Evolutionary conservation across 2,113 vertebrate genomes (phyloP), one percentile per base, ranked within the genome.

Genomic region (Etheostoma spectabile): DNA sequence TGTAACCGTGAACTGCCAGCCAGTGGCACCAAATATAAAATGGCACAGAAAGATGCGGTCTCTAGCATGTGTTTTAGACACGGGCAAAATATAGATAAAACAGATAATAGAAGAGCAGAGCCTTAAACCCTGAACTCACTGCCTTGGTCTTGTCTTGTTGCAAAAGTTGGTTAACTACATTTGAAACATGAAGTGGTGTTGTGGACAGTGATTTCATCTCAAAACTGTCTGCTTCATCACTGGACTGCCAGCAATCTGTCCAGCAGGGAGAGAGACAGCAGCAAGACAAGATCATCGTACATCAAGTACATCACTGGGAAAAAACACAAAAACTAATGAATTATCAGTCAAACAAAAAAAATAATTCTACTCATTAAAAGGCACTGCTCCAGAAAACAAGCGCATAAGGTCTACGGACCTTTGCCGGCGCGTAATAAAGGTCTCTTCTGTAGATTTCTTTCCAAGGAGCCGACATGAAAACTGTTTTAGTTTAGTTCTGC

Each of bases 1-100:
- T 85, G 53, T 60, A 52, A 72, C 71, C 68, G 8, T 35, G 68
- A 85, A 90, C 80, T 62, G 80, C 65, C 77, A 81, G 73, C 64
- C 69, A 80, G 56, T 76, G 79, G 76, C 78, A 85, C 77, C n/a
- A 45, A 45, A 64, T 82, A 24, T 70, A 38, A 67, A 85, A 74
- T 22, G 64, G 30, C 64, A 35, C 56, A 46, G 71, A 70, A 85
- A 89, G 79, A 87, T 89, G 73, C 72, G 49, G 13, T 75, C 52
- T 63, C 77, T 81, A 81, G 79, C 83, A 72, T 2, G 15, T 66
- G 59, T 12, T 70, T 67, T 35, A 65, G 64, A 84, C 51, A 51
- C 65, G 63, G 55, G 60, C 35, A 45, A 79, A 76, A 87, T 61
- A 33, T n/a, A 65, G 55, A 82, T 85, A 45, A 75, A 74, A 68